Conservation (phyloP, 2,797 vertebrate species). For the Xenops minutus region DNA sequence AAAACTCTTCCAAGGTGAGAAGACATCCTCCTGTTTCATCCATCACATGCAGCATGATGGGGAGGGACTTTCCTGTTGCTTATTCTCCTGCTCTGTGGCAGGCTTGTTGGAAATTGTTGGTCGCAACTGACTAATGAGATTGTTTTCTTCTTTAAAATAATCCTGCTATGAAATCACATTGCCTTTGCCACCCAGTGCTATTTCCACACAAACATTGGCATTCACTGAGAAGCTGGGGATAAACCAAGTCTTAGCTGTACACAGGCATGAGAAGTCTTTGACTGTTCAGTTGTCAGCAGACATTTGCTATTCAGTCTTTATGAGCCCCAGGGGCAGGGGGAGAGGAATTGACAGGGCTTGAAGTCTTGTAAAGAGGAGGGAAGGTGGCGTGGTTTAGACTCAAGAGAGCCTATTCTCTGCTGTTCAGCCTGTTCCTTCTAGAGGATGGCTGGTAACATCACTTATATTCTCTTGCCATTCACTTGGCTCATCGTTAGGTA, state of each 20-base stretch:
- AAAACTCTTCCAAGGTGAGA: constrained; percentile 93
- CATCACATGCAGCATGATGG: fast-evolving
- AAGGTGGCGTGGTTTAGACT: background rate
- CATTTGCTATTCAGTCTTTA: background rate
- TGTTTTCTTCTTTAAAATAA: background rate
- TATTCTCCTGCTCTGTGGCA: background rate
- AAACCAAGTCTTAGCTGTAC: background rate
- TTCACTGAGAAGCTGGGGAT: background rate
- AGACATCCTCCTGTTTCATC: background rate
- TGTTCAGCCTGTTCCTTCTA: background rate
- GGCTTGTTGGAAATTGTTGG: background rate
- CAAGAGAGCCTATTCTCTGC: background rate
- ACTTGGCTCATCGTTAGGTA: fast-evolving
- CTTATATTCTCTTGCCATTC: background rate
- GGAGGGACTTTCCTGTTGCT: background rate
- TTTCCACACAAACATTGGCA: background rate
- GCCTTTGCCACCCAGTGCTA: background rate
- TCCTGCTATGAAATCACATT: background rate
- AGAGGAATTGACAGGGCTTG: background rate
- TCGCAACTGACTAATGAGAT: background rate
- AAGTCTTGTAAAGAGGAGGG: background rate
- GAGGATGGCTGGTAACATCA: background rate
- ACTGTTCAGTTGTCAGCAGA: background rate
- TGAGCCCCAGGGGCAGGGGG: background rate
- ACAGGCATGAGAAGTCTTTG: fast-evolving